phyloP scores from a whole-genome alignment of 2,113 vertebrate species.

The Neofelis nebulosa region DNA sequence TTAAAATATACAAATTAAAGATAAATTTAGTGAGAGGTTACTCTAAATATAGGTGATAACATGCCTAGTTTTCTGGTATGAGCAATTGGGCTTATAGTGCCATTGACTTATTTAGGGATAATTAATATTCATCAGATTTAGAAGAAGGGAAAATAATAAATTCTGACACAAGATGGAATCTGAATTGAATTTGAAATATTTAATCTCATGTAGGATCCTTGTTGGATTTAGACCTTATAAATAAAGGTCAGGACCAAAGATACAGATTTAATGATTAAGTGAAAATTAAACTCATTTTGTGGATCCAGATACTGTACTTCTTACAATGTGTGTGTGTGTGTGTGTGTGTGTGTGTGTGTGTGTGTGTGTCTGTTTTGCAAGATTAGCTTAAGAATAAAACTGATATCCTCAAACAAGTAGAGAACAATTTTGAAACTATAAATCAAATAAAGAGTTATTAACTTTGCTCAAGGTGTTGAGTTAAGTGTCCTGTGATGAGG shows the following conservation, averaged over 20 bases:
- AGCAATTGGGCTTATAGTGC: background rate
- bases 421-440: background rate
- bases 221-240: background rate
- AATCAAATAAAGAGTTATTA: conserved; percentile 1
- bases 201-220: background rate
- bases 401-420: background rate
- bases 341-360: background rate
- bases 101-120: background rate
- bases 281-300: background rate
- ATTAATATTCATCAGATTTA: background rate
- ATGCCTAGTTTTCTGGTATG: background rate
- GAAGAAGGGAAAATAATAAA: background rate
- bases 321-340: background rate
- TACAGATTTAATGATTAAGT: background rate
- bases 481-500: background rate
- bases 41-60: background rate
- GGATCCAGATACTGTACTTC: background rate
- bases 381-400: background rate
- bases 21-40: background rate
- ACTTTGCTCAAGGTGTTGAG: background rate
- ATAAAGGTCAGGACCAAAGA: background rate
- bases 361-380: background rate
- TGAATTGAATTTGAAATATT: background rate
- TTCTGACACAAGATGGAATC: background rate
- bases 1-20: background rate